Evolutionary conservation across 2,113 vertebrate species (phyloP), one percentile per base, ranked within the genome.

Genomic region (Siniperca chuatsi): DNA sequence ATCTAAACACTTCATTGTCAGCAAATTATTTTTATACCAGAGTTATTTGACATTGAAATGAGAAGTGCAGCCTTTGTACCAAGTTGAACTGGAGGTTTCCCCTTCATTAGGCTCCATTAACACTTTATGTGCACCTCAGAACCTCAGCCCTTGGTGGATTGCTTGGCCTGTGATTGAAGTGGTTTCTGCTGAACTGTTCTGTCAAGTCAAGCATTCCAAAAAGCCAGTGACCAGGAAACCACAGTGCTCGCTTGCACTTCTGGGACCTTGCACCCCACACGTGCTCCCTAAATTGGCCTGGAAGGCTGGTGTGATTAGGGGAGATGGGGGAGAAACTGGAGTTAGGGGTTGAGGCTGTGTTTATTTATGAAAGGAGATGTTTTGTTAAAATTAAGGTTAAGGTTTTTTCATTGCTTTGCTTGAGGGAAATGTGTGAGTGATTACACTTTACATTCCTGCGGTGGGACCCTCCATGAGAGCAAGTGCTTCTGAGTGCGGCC

Each of bases 161-260:
- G 58, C 67, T 79, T 42, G 52, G 81, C 33, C 65, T 40, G 58
- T 23, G 16, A 70, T 60, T 87, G 83, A 91, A 92, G 86, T 82
- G 89, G 83, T 89, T 93, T 87, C 80, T 76, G 58, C 16, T 92
- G 78, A 93, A 79, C 67, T 60, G 10, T 75, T 89, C 67, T 86
- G 85, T 92, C 89, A 87, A 93, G 86, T 92, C 85, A 88, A 90
- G 84, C 92, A 85, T 92, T 94, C 90, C 88, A 85, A 83, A 86
- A 71, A 91, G 67, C 83, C 87, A 82, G 64, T 73, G 90, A 90
- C 85, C 86, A 89, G 92, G 89, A 94, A 95, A 94, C 90, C 93
- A 64, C 91, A 89, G 54, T 0, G 20, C 87, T 83, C 20, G 73
- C 90, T 66, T 91, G 69, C 72, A 82, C 83, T 88, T 89, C 62